Base-by-base conservation (phyloP, 2,113 vertebrate species). In the Stegastes partitus region DNA sequence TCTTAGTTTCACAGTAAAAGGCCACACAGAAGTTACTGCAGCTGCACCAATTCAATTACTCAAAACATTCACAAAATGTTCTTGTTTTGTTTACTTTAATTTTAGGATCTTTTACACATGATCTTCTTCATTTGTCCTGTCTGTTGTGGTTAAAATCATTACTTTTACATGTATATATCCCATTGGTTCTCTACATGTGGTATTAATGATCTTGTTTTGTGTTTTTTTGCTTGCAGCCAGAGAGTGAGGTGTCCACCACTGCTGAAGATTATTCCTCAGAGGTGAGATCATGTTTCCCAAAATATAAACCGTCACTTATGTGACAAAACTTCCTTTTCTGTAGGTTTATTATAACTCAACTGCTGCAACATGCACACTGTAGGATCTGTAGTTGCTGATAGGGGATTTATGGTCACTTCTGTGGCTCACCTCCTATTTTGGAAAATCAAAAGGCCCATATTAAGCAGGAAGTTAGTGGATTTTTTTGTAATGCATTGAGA, bases 241-340 rank as follows among this genome's bases (percentile, higher is more conserved):
- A 99, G 92, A 98, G 95, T 92, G 97, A 99, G 90, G 93, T 97
- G 89, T 97, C 97, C 34, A 96, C 96, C 25, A 97, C 97, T 18
- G 96, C 96, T 39, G 97, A 99, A 91, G 97, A 99, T 93, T 98
- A 94, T 87, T 98, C 96, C 68, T 98, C 98, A 47, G 97, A 99
- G 97, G 98, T 99, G 95, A 97, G 95, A 84, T 5, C n/a, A 45
- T 19, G 11, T 19, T 63, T 84, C 42, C 67, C 10, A 63, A 42
- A 39, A 59, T 49, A 26, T 21, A 16, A 47, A 25, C 72, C 25
- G 16, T 59, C 18, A 34, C 12, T n/a, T 21, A 16, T 28, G 3
- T 70, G 16, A 37, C 11, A 54, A 3, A 1, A 39, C 11, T 8
- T 64, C 6, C 15, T 39, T 39, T 57, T 55, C 5, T 45, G 25